Base-by-base conservation (phyloP, 1,140 invertebrate genomes). In the Daktulosphaira vitifoliae region DNA sequence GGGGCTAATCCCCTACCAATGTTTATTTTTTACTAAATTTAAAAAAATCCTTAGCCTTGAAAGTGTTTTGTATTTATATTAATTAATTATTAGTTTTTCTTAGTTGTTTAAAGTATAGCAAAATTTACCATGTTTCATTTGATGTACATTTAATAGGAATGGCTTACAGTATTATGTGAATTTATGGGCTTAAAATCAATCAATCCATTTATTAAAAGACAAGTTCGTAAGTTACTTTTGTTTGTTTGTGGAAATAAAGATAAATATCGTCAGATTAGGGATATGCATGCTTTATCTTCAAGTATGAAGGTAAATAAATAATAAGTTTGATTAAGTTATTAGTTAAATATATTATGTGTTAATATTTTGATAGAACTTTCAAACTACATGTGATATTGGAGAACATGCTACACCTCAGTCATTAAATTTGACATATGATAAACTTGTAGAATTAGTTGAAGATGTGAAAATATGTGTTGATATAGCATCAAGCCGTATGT, bases 231-330 rank as follows among this genome's bases (percentile, higher is more conserved):
- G 78, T 78, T 98, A 3, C 74, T 98, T 1, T 78, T 97, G 53
- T 90, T 92, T 69, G 88, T 97, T 65, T 96, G 94, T 75, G 94
- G 92, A 18, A 95, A 89, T 38, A 96, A 96, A 72, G 94, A 98
- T 68, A 92, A 91, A 66, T 98, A 98, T 76, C 82, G 94, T 18
- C 90, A 95, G 73, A 76, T 96, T 42, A 82, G 94, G 38, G 95
- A 98, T 79, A 81, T 96, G 9, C 92, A 98, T 76, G 89, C 92
- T 6, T 76, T 92, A 1, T 85, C 88, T 68, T 87, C 87, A 46
- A 88, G 90, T 71, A 82, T 90, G 69, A 84, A 85, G 72, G 84
- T 84, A 68, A 79, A 66, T 53, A 39, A 0, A n/a, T n/a, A n/a
- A n/a, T n/a, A n/a, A n/a, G n/a, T n/a, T n/a, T n/a, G n/a, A n/a